Evolutionary conservation across 2,888 invertebrate genomes (phyloP).

Genomic region (Epicampocera succincta): DNA sequence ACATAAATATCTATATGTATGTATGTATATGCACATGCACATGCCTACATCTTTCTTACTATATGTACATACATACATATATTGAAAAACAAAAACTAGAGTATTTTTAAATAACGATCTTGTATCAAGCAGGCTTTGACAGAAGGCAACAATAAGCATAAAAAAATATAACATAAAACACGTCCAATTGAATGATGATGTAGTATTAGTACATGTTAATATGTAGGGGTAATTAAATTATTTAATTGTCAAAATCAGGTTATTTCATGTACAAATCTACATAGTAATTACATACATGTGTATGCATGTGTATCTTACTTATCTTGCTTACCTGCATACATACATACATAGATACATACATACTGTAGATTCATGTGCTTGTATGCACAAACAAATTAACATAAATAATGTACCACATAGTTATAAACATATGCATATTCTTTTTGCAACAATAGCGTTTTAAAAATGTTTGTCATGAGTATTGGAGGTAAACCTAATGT

Average conservation of each 20-base stretch:
- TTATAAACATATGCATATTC: too few species aligned
- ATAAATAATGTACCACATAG: too few species aligned
- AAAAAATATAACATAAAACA: slow-evolving; percentile 17
- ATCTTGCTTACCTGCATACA: neutral
- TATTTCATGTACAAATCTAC: slow-evolving; percentile 38
- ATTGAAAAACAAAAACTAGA: slow-evolving; percentile 23
- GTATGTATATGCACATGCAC: slow-evolving; percentile 23
- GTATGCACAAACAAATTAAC: too few species aligned
- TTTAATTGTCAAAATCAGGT: slow-evolving; percentile 40
- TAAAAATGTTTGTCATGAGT: too few species aligned
- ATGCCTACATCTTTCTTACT: slow-evolving; percentile 48
- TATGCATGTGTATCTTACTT: neutral
- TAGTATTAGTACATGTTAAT: neutral
- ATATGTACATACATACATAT: neutral
- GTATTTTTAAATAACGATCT: slow-evolving; percentile 42
- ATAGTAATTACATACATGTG: slow-evolving; percentile 12
- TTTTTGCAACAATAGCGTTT: too few species aligned
- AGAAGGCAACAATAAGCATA: neutral
- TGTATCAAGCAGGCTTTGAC: slow-evolving; percentile 27
- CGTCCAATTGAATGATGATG: slow-evolving; percentile 18
- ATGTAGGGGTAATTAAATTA: slow-evolving; percentile 25
- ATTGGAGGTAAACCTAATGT: too few species aligned
- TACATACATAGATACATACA: neutral
- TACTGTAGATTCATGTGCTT: too few species aligned
- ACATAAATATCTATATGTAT: neutral